A percentile compares a stretch with the other conserved stretches of the same genome.
These are phyloP conservation scores for Ophthalmolycus amberensis DNA, from an alignment of 2,113 vertebrate species.

Conservation along the genomic window DNA sequence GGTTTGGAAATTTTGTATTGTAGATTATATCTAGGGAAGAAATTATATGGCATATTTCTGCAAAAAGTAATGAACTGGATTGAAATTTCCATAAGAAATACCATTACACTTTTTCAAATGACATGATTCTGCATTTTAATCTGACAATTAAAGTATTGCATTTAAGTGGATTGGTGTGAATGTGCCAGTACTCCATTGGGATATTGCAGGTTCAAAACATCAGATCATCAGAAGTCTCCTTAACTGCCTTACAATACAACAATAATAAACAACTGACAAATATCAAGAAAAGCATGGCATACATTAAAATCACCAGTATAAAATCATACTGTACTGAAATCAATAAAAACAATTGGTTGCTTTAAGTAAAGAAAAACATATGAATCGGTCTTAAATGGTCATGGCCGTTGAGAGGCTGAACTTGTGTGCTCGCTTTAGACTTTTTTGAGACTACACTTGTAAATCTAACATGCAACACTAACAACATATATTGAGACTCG, in stretches of 20 bases:
- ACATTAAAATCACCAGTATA: neutral
- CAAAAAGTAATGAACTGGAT: neutral
- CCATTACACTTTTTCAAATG: neutral
- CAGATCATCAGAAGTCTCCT: neutral
- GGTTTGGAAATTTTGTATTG: neutral
- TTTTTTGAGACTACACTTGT: neutral
- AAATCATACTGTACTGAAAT: neutral
- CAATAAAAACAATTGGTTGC: neutral
- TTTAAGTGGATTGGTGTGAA: slow-evolving; percentile 8
- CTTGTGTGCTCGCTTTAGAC: neutral
- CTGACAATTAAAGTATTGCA: neutral
- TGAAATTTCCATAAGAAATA: neutral
- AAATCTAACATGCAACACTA: neutral
- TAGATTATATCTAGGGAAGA: neutral
- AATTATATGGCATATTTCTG: neutral
- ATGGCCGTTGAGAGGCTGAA: neutral
- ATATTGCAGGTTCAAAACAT: neutral
- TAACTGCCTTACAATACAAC: neutral
- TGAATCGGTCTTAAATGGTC: neutral
- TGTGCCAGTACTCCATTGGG: neutral
- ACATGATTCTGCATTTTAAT: neutral
- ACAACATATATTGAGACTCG: neutral
- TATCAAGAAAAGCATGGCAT: neutral
- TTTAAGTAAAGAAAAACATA: neutral
- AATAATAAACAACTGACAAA: neutral